Evolutionary conservation across 2,797 vertebrate genomes (phyloP), one percentile per base, ranked within the genome.

Genomic region (Chelmon rostratus): DNA sequence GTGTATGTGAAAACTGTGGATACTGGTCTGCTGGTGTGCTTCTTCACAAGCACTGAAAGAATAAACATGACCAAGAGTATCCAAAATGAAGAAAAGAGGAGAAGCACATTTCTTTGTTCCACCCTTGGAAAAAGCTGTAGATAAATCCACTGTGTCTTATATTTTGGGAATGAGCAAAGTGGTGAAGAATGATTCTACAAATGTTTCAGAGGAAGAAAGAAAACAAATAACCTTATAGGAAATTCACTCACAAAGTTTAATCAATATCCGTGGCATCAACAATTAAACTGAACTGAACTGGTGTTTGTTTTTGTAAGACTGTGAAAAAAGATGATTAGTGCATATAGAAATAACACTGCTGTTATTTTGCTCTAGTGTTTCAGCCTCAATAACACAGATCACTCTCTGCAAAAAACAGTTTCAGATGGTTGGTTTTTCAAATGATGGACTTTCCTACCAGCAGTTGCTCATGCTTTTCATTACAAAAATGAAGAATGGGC

Each of bases 341-440:
- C 1, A 33, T 64, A 35, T 42, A 65, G 31, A 8, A 47, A 61
- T 47, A 72, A 50, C 57, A 44, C 5, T 42, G 35, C 33, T 66
- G 38, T 61, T 74, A 19, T 76, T 61, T 79, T 67, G 53, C 25
- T 35, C 25, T 50, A 59, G 8, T 49, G 64, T 63, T 71, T 61
- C 33, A 31, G 49, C 52, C 37, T 71, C 54, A 68, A 69, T 63
- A 56, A 52, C 58, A 62, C 58, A 61, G 56, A 77, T 44, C 28
- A 64, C 23, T n/a, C 46, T 42, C 31, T 65, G 40, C 33, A 70
- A 50, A 78, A 76, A 49, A 73, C 64, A 78, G 12, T 66, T 86
- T 76, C 40, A 75, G 37, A 25, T 33, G 57, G 62, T 76, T 63
- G 33, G 2, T 19, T 87, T 83, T 85, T 73, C 8, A 80, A 85